These are phyloP conservation scores for Augochlora pura DNA, from an alignment of 1,140 invertebrate genomes.

Conservation along the genomic window DNA sequence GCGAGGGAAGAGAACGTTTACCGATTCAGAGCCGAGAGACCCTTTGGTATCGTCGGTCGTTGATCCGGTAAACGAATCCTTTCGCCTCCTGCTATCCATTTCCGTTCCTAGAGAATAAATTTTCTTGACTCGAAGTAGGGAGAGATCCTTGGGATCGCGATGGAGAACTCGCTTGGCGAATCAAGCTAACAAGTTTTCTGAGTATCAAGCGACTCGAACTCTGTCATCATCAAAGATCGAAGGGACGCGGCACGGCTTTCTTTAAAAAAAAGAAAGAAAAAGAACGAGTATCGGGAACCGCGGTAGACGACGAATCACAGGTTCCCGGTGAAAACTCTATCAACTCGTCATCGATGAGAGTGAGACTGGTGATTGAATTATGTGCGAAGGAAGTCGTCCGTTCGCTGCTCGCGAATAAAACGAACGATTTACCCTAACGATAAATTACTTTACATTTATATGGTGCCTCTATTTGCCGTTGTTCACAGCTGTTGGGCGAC, in stretches of 20 bases:
- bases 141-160: neutral
- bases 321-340: neutral
- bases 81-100: neutral
- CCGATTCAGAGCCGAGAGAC: neutral
- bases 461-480: too few species aligned
- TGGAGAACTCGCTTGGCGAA: neutral
- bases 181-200: too few species aligned
- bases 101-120: neutral
- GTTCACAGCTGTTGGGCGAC: too few species aligned
- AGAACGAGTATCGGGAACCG: neutral
- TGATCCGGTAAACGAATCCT: neutral
- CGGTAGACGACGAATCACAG: neutral
- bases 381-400: too few species aligned
- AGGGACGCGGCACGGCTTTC: neutral
- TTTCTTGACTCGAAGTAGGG: slow-evolving; percentile 20
- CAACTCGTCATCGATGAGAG: neutral
- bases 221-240: too few species aligned
- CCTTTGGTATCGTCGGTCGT: neutral
- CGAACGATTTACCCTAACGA: too few species aligned
- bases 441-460: too few species aligned
- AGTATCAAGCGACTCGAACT: too few species aligned
- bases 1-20: neutral
- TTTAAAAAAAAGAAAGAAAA: too few species aligned
- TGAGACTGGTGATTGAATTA: too few species aligned
- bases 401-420: too few species aligned